phyloP scores from a whole-genome alignment of 2,888 invertebrate genomes.

The Holacanthella duospinosa region DNA sequence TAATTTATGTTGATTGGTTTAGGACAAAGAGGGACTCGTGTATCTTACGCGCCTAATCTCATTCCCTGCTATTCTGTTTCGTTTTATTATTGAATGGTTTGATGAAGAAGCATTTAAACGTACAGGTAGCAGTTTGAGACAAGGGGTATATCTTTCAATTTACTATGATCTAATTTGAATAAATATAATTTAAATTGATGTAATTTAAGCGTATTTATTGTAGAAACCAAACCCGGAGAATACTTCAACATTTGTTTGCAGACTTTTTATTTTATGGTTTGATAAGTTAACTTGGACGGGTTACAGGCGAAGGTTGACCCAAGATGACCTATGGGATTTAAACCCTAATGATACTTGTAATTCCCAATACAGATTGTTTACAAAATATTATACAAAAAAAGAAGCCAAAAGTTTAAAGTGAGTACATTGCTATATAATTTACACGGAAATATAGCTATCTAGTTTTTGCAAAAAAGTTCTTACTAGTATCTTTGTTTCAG shows the following conservation, averaged over 20 bases:
- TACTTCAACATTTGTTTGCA: conserved; percentile 44
- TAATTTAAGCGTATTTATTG: neutral
- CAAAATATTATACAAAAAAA: conserved; percentile 11
- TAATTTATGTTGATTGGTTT: neutral
- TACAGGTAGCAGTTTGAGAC: too few relatives aligned
- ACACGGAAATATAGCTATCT: too few relatives aligned
- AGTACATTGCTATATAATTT: conserved; percentile 1
- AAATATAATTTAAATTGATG: too few relatives aligned
- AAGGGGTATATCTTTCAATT: too few relatives aligned
- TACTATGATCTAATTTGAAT: too few relatives aligned
- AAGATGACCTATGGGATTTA: conserved; percentile 46
- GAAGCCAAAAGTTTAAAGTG: conserved; percentile 39
- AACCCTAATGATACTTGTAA: conserved; percentile 33
- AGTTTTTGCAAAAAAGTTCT: too few relatives aligned
- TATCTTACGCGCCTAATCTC: conserved; percentile 9
- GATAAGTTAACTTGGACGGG: conserved; percentile 43
- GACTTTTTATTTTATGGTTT: conserved; percentile 47
- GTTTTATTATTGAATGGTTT: conserved; percentile 9
- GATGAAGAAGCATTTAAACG: neutral
- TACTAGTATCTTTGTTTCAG: too few relatives aligned
- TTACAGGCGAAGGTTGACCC: conserved; percentile 43
- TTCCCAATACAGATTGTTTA: neutral
- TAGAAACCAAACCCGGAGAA: conserved; percentile 46
- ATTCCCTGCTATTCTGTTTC: conserved; percentile 7
- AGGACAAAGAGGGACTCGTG: neutral